Base-by-base conservation (phyloP, 2,888 invertebrate genomes). In the Ophion slaviceki region DNA sequence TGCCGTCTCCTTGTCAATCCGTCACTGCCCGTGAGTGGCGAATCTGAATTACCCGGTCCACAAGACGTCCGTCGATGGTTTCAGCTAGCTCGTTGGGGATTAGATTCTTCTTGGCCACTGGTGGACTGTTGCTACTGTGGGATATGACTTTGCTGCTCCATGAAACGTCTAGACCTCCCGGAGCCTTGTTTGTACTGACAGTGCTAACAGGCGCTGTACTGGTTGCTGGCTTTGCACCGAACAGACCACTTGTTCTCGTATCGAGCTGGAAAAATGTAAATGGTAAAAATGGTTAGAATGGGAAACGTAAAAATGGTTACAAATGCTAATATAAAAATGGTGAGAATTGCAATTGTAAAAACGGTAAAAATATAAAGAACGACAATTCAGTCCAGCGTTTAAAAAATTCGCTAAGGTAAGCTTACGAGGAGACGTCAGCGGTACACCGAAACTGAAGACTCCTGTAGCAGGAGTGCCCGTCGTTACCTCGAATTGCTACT, bases 71-170 rank as follows among this genome's bases (percentile, higher is more conserved):
- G 82, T 98, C 97, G 40, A 98, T 97, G 0, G 97, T 96, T 87
- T 96, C 96, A 40, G 95, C 94, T 74, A 98, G 96, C 94, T 97
- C 97, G 90, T 97, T 97, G 0, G 98, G 98, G 81, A 98, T 94
- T 67, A 95, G 92, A 88, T 95, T 95, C 90, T 96, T 96, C 93
- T 96, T 96, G 0, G 95, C 95, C 47, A 95, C 94, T 84, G 96
- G 95, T 79, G 93, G 92, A 88, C 94, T 95, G 87, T 92, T 94
- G 87, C 93, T 95, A 61, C 4, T 93, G 67, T 94, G 94, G 32
- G 93, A 91, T 59, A 94, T 91, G 8, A 94, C 94, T 87, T 92
- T 92, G 89, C 94, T 94, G 80, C 92, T 94, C 76, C 94, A 93
- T 1, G 94, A 93, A 10, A 95, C 94, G 70, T 96, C 95, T 24